These are phyloP conservation scores for Mellivora capensis DNA, from an alignment of 2,113 vertebrate species.

Conservation along the genomic window DNA sequence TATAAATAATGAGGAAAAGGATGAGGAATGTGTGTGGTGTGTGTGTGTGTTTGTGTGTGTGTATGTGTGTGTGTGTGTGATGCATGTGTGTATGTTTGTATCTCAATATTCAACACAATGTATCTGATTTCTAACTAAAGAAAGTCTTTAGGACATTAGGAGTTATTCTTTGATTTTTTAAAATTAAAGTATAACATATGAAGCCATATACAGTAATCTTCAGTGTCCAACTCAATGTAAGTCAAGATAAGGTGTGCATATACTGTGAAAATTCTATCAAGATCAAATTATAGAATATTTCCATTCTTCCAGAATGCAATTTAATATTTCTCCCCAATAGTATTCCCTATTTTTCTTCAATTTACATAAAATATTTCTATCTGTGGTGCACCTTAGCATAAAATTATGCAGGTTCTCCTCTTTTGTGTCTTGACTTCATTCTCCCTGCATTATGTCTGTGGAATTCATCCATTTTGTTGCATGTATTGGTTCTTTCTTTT, in stretches of 20 bases:
- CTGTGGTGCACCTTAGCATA: not conserved
- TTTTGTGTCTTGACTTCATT: not conserved
- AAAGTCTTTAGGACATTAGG: not conserved
- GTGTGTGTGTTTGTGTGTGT: accelerated
- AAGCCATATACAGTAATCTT: not conserved
- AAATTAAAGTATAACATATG: not conserved
- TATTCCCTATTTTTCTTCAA: not conserved
- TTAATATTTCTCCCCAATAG: not conserved
- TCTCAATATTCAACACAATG: not conserved
- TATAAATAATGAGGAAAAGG: not conserved
- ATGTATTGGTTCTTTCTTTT: not conserved
- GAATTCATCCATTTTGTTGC: not conserved
- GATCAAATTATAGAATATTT: not conserved
- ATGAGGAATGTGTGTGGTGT: not conserved
- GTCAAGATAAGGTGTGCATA: not conserved
- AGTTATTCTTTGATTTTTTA: not conserved
- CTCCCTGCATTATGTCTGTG: not conserved
- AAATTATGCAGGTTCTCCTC: not conserved
- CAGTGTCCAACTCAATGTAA: not conserved
- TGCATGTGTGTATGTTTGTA: not conserved
- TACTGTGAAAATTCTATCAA: not conserved
- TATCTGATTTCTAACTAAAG: not conserved
- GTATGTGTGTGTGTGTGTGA: not conserved
- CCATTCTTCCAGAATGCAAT: not conserved
- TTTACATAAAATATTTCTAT: not conserved